Evolutionary conservation across 2,888 invertebrate species (phyloP).

Genomic region (Catonia carolina): DNA sequence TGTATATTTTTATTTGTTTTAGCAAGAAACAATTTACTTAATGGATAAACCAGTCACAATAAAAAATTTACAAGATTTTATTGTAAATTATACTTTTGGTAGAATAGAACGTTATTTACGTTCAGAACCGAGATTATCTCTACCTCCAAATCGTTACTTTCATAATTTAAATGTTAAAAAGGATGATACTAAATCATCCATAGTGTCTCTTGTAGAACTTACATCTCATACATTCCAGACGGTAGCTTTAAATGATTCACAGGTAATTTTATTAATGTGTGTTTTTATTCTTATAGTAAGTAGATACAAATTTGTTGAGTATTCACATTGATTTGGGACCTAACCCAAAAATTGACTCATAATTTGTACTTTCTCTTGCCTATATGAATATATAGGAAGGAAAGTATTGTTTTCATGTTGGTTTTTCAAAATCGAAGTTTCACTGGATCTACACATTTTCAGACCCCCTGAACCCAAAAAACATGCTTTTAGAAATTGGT

Average conservation of each 20-base stretch:
- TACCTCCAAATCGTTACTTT: slow-evolving; percentile 10
- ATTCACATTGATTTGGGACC: too few species aligned
- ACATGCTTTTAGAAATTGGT: too few species aligned
- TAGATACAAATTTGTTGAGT: too few species aligned
- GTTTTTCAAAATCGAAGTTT: too few species aligned
- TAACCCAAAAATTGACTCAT: too few species aligned
- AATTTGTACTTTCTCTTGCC: too few species aligned
- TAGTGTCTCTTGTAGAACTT: slow-evolving; percentile 22
- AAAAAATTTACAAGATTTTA: slow-evolving; percentile 27
- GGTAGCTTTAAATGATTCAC: slow-evolving; percentile 28
- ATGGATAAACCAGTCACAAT: slow-evolving; percentile 26
- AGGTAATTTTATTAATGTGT: slow-evolving; percentile 28
- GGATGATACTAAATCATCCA: not conserved
- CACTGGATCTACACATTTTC: too few species aligned
- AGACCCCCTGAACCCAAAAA: too few species aligned
- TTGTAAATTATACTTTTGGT: slow-evolving; percentile 30
- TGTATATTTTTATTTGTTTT: slow-evolving; percentile 10
- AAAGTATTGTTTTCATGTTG: too few species aligned
- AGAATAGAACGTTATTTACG: slow-evolving; percentile 28
- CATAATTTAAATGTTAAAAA: not conserved
- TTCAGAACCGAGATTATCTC: slow-evolving; percentile 10
- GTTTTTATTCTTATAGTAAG: too few species aligned
- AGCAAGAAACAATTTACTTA: slow-evolving; percentile 26
- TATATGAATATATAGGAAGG: too few species aligned
- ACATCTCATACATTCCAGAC: slow-evolving; percentile 28